phyloP scores from a whole-genome alignment of 2,797 vertebrate genomes.

The Platalea minor region DNA sequence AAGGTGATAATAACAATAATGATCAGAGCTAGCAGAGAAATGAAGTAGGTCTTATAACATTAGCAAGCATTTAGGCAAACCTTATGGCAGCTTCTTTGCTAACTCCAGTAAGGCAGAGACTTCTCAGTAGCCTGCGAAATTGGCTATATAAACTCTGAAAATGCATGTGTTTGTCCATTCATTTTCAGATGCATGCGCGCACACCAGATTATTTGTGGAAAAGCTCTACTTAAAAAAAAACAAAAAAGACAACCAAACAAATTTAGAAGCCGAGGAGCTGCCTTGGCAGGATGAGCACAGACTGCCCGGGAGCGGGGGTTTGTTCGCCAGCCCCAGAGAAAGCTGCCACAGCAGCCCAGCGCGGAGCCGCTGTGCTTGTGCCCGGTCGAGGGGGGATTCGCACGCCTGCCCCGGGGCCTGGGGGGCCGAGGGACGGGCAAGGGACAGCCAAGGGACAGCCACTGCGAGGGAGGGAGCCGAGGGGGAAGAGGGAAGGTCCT shows the following conservation, averaged over 20 bases:
- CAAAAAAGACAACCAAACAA: too few species aligned
- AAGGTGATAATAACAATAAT: not conserved
- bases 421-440: not conserved
- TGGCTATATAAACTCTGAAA: not conserved
- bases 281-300: not conserved
- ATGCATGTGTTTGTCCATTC: not conserved
- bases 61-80: not conserved
- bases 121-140: too few species aligned
- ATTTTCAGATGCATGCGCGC: not conserved
- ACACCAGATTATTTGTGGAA: not conserved
- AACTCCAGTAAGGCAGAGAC: not conserved
- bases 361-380: rapidly evolving
- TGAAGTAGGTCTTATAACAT: not conserved
- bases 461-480: rapidly evolving
- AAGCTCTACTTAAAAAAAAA: not conserved
- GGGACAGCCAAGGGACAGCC: not conserved
- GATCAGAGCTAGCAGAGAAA: not conserved
- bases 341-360: too few species aligned
- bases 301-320: not conserved
- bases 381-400: not conserved
- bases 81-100: not conserved
- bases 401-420: too few species aligned
- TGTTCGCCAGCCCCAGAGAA: too few species aligned
- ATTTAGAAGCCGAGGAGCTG: not conserved
- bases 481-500: not conserved